These are phyloP conservation scores for Phaetusa simplex DNA, from an alignment of 2,113 vertebrate genomes.

Conservation along the genomic window DNA sequence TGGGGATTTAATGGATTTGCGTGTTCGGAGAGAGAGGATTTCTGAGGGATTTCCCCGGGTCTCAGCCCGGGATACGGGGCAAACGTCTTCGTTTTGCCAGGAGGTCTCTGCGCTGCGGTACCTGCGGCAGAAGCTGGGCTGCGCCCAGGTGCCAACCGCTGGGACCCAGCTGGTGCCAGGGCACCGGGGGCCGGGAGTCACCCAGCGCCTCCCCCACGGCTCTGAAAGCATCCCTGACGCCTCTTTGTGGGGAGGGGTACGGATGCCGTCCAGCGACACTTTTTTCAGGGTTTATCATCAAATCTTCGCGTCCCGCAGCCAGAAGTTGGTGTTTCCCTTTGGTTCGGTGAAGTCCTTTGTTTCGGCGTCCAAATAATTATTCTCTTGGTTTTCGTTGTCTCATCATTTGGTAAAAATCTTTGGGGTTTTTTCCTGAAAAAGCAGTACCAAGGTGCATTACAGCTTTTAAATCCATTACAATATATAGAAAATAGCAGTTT, in stretches of 20 bases:
- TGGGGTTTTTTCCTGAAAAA: not conserved
- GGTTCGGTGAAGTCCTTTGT: not conserved
- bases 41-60: constrained; percentile 49
- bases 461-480: not conserved
- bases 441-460: not conserved
- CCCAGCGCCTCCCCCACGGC: not conserved
- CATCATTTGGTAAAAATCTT: rapidly evolving
- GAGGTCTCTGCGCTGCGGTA: constrained; percentile 14
- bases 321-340: not conserved
- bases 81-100: constrained; percentile 52
- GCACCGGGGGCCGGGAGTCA: constrained; percentile 13
- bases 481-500: not conserved
- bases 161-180: constrained; percentile 58
- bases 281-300: not conserved
- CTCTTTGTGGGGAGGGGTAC: not conserved
- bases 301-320: not conserved
- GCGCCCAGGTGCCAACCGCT: constrained; percentile 38
- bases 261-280: not conserved
- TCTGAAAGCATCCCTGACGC: not conserved
- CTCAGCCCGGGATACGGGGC: constrained; percentile 42
- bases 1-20: constrained; percentile 70
- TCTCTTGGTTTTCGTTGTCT: not conserved
- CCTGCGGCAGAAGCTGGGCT: not conserved
- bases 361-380: not conserved
- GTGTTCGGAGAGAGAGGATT: constrained; percentile 64